These are phyloP conservation scores for Oscheius myriophilus DNA, from an alignment of 2,888 invertebrate species.

Conservation along the genomic window DNA sequence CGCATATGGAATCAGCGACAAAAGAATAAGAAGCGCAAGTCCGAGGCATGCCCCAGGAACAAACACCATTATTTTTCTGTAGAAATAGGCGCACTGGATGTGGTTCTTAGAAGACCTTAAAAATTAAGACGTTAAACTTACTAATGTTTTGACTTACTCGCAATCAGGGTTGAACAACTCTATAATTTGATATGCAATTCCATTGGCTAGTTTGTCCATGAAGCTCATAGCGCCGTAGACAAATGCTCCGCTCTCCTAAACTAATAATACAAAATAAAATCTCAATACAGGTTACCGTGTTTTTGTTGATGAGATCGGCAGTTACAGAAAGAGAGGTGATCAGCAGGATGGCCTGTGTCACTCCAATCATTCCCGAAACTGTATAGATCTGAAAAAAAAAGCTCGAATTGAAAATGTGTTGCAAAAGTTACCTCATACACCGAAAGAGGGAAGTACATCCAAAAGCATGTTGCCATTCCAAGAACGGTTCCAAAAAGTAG, in stretches of 20 bases:
- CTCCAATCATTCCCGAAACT: conserved; percentile 74
- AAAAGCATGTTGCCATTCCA: conserved; percentile 79
- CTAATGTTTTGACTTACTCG: conserved; percentile 56
- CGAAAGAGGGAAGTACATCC: conserved; percentile 76
- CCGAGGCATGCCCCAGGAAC: conserved; percentile 63
- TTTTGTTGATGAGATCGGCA: conserved; percentile 86
- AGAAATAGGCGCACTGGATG: conserved; percentile 57
- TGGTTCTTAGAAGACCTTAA: conserved; percentile 49
- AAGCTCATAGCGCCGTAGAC: conserved; percentile 93
- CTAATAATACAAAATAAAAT: conserved; percentile 4
- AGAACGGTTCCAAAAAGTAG: conserved; percentile 80
- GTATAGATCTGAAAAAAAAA: conserved; percentile 31
- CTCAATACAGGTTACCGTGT: conserved; percentile 75
- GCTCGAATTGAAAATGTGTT: not conserved
- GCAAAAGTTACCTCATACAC: conserved; percentile 24
- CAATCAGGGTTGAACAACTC: conserved; percentile 80
- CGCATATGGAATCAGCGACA: conserved; percentile 49
- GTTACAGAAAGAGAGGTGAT: conserved; percentile 88
- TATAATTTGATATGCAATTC: conserved; percentile 84
- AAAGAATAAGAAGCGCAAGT: conserved; percentile 54
- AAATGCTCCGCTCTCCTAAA: conserved; percentile 83
- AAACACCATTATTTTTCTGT: conserved; percentile 62
- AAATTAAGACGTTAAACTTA: conserved; percentile 6
- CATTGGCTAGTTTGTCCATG: conserved; percentile 89
- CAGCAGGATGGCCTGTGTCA: conserved; percentile 85